Percentiles rank a stretch among this genome's conserved stretches.
Conservation (phyloP, 2,113 vertebrate genomes). For the Panurus biarmicus region DNA sequence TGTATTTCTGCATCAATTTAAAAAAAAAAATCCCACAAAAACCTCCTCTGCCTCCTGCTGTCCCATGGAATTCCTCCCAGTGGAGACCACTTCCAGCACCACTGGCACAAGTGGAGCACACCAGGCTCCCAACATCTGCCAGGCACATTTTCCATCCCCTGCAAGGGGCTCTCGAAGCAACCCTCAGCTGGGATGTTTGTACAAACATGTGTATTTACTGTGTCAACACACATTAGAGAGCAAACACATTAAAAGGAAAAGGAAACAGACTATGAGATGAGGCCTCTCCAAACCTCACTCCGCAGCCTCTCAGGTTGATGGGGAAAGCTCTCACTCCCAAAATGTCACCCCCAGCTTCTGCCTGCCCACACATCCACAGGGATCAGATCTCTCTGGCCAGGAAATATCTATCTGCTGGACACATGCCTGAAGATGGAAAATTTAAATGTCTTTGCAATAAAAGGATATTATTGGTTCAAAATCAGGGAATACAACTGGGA, state of each 20-base stretch:
- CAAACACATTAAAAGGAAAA: conserved; percentile 50
- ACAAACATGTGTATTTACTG: conserved; percentile 38
- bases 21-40: neutral
- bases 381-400: neutral
- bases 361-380: neutral
- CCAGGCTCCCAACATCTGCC: conserved; percentile 47
- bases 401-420: neutral
- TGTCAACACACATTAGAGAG: conserved; percentile 30
- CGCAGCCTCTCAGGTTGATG: neutral
- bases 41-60: neutral
- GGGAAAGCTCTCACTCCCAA: neutral
- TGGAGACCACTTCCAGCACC: neutral
- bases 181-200: conserved; percentile 13
- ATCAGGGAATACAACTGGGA: neutral
- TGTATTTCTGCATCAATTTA: neutral
- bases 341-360: neutral
- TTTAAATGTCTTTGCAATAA: neutral
- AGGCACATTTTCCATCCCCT: neutral
- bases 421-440: fast-evolving
- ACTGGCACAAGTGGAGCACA: fast-evolving
- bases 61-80: neutral
- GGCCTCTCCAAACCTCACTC: neutral
- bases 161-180: conserved; percentile 1
- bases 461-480: neutral
- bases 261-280: neutral